These are phyloP conservation scores for Drosophila sordidapex DNA, from an alignment of 2,888 invertebrate species.

Conservation along the genomic window DNA sequence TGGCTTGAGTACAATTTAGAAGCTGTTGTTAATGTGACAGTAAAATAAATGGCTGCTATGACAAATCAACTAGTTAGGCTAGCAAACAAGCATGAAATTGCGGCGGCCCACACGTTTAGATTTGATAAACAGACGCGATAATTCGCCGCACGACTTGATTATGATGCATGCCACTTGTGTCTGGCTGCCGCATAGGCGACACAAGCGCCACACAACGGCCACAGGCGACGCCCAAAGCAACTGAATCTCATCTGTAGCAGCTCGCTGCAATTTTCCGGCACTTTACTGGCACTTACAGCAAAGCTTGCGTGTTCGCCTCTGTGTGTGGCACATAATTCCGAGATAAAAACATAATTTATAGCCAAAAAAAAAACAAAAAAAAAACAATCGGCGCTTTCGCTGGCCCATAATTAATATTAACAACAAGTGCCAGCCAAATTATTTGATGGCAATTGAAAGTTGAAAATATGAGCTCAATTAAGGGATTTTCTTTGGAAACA, in stretches of 20 bases:
- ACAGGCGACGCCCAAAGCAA: constrained; percentile 49
- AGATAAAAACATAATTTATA: constrained; percentile 27
- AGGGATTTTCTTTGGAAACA: neutral
- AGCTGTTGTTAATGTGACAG: constrained; percentile 25
- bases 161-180: constrained; percentile 54
- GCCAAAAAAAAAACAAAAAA: neutral
- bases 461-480: neutral
- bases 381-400: constrained; percentile 55
- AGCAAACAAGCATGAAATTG: constrained; percentile 23
- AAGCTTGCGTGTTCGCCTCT: constrained; percentile 57
- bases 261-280: constrained; percentile 65
- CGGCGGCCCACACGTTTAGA: constrained; percentile 40
- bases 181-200: neutral
- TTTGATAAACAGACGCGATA: constrained; percentile 50
- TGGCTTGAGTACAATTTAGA: constrained; percentile 5
- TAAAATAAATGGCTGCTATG: constrained; percentile 14
- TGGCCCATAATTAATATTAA: neutral
- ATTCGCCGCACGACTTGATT: constrained; percentile 51
- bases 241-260: constrained; percentile 61
- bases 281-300: constrained; percentile 69
- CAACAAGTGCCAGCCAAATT: neutral
- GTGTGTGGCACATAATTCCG: constrained; percentile 46
- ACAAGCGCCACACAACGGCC: constrained; percentile 23
- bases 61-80: constrained; percentile 30
- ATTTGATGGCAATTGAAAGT: neutral